Base-by-base conservation (phyloP, 2,113 vertebrate genomes). In the Potamarius usumacintae region DNA sequence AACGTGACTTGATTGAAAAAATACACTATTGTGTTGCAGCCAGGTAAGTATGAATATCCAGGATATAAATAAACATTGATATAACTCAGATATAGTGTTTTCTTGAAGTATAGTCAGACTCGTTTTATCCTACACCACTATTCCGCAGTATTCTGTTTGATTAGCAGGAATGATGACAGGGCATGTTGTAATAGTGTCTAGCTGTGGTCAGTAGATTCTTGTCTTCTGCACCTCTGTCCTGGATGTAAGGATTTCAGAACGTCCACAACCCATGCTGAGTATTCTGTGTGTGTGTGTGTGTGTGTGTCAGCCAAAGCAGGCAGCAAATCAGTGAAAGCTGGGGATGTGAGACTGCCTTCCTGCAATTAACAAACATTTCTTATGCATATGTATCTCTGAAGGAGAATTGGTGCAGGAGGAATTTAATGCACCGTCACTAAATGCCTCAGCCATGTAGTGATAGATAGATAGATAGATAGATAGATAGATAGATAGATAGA, bases 291-390 rank as follows among this genome's bases (percentile, higher is more conserved):
- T 30, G 58, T 50, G 50, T 74, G 63, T 20, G 30, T 67, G 50
- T 74, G 63, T 20, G 30, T 67, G 72, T 74, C 76, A 22, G 52
- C 22, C 34, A n/a, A 60, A 60, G 84, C 74, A 82, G 84, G 81
- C 65, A 86, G 85, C 81, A 84, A 88, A 90, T 90, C 89, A 63
- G 88, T 90, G 76, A 58, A 63, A 57, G 76, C 65, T 79, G 85
- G 77, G 72, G 89, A 76, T 85, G 82, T 76, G 79, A 76, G 72
- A 58, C 87, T 84, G 87, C 85, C 55, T 27, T 84, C 84, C 74
- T 22, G 20, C 89, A 88, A 88, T 90, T 90, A 88, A 81, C 79
- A 72, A 82, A 77, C 67, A 84, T 90, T 90, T 86, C 87, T 86
- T 82, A 88, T 88, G 89, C n/a, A 63, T 77, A 86, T 76, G 74